Percentiles rank a stretch among this genome's conserved stretches.
These are phyloP conservation scores for Drosophila quinaria DNA, from an alignment of 2,888 invertebrate species.

Conservation along the genomic window DNA sequence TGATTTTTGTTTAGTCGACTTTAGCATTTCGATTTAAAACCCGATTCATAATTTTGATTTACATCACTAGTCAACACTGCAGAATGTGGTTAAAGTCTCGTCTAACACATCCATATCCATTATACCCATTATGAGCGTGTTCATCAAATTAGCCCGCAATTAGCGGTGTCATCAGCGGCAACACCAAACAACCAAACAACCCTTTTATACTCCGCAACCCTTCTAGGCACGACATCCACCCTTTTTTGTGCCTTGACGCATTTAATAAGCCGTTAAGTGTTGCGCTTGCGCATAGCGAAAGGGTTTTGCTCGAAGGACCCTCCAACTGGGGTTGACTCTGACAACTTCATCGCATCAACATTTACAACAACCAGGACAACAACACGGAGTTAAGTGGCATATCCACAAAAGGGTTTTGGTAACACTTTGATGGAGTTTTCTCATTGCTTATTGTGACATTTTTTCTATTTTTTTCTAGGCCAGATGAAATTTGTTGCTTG, in stretches of 20 bases:
- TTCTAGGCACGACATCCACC: constrained; percentile 13
- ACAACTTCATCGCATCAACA: constrained; percentile 51
- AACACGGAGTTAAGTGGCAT: constrained; percentile 56
- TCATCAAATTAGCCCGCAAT: constrained; percentile 74
- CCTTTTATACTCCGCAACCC: constrained; percentile 56
- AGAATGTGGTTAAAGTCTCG: constrained; percentile 7
- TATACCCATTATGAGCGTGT: constrained; percentile 43
- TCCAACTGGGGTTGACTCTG: constrained; percentile 44
- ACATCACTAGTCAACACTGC: constrained; percentile 11
- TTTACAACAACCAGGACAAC: constrained; percentile 19
- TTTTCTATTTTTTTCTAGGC: constrained; percentile 11
- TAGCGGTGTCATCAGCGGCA: constrained; percentile 74
- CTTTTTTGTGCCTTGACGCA: constrained; percentile 36
- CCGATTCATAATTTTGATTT: too few species aligned
- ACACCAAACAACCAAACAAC: constrained; percentile 46
- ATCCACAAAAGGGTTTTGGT: constrained; percentile 60
- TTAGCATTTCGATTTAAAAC: too few species aligned
- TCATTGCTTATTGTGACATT: constrained; percentile 43
- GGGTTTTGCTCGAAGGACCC: constrained; percentile 37
- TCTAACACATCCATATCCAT: constrained; percentile 21
- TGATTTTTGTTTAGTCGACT: too few species aligned
- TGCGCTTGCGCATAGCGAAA: constrained; percentile 45
- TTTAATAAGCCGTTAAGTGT: constrained; percentile 76
- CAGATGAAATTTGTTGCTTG: constrained; percentile 19
- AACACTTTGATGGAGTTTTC: constrained; percentile 38